Conservation (phyloP, 1,140 invertebrate species). For the Leptopilina boulardi region DNA sequence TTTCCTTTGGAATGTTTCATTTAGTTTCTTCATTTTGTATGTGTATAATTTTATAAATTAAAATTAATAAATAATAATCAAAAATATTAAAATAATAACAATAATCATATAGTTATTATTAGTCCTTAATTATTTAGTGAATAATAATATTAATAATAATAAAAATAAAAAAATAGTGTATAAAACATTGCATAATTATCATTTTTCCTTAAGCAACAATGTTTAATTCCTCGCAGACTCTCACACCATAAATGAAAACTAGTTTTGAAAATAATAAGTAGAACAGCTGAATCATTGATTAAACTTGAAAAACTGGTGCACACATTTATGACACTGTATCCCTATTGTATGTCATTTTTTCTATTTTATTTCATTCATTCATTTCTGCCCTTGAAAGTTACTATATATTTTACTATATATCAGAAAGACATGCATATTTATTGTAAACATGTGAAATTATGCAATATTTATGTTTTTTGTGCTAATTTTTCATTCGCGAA, state of each 20-base stretch:
- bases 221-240: not conserved
- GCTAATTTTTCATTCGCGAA: not conserved
- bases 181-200: not conserved
- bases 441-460: not conserved
- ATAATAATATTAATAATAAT: too few relatives aligned
- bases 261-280: not conserved
- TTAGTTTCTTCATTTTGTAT: not conserved
- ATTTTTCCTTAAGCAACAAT: not conserved
- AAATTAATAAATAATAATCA: too few relatives aligned
- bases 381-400: not conserved
- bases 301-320: conserved; percentile 16
- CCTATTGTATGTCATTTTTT: not conserved
- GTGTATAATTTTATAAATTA: too few relatives aligned
- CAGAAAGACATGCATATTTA: not conserved
- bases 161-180: too few relatives aligned
- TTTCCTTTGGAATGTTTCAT: too few relatives aligned
- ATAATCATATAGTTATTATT: too few relatives aligned
- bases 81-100: too few relatives aligned
- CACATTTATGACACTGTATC: not conserved
- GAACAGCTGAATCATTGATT: conserved; percentile 24
- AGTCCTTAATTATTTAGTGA: too few relatives aligned
- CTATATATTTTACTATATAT: not conserved
- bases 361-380: not conserved
- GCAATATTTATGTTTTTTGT: too few relatives aligned
- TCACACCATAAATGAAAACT: not conserved